Evolutionary conservation across 2,888 invertebrate species (phyloP).

Genomic region (Campopleginae sp.): DNA sequence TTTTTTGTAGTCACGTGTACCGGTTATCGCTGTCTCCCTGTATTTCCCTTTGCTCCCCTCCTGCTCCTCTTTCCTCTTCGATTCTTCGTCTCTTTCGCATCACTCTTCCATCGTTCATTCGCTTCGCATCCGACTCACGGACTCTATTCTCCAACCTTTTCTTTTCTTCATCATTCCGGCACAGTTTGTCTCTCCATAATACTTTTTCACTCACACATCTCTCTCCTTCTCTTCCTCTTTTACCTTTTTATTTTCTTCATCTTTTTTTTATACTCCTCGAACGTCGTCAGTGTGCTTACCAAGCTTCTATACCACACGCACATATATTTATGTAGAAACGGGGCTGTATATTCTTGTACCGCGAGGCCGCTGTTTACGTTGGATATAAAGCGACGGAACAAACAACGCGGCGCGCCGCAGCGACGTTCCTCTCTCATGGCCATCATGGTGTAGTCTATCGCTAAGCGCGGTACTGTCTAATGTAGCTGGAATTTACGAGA

Average conservation of each 20-base stretch:
- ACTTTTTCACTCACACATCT: constrained; percentile 19
- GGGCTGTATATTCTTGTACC: constrained; percentile 29
- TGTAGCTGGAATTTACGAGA: constrained; percentile 57
- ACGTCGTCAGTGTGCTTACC: constrained; percentile 41
- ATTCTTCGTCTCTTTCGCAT: constrained; percentile 54
- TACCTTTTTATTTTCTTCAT: constrained; percentile 48
- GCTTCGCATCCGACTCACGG: constrained; percentile 50
- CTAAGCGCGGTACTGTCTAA: constrained; percentile 54
- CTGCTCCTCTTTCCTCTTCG: constrained; percentile 27
- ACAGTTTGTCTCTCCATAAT: constrained; percentile 40
- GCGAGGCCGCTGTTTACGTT: constrained; percentile 79
- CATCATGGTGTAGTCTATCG: constrained; percentile 56
- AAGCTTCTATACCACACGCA: constrained; percentile 43
- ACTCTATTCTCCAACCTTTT: constrained; percentile 34
- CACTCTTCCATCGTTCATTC: constrained; percentile 33
- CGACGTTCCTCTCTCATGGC: constrained; percentile 67
- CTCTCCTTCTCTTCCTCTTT: constrained; percentile 36
- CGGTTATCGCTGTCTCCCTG: constrained; percentile 62
- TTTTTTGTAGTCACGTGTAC: constrained; percentile 59
- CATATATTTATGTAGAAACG: constrained; percentile 9
- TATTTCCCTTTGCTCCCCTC: constrained; percentile 63
- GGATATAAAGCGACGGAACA: constrained; percentile 82
- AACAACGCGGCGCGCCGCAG: constrained; percentile 73
- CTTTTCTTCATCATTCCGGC: constrained; percentile 61
- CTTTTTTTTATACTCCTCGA: constrained; percentile 73